Conservation (phyloP, 2,113 vertebrate species). For the Brienomyrus longianalis region DNA sequence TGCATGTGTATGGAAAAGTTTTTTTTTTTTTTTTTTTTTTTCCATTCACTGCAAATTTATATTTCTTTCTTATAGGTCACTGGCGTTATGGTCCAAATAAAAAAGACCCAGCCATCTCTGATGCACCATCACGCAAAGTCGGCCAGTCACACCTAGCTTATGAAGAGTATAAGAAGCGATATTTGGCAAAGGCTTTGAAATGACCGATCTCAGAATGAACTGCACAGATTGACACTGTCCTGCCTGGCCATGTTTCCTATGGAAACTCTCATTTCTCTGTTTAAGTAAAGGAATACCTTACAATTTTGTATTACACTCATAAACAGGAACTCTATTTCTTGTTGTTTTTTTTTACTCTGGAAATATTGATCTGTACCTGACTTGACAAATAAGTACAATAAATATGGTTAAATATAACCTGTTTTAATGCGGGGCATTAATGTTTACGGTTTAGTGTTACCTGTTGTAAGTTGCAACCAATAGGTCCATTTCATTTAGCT, state of each 20-base stretch:
- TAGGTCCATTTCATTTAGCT: neutral
- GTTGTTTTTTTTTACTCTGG: neutral
- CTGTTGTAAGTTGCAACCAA: neutral
- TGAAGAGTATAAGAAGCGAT: slow-evolving; percentile 10
- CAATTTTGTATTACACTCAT: neutral
- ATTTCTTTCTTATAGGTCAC: neutral
- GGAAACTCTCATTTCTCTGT: neutral
- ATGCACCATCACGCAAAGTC: neutral
- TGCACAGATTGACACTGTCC: neutral
- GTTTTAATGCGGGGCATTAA: neutral
- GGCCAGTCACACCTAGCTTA: neutral
- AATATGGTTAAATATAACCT: neutral
- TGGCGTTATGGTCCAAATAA: neutral
- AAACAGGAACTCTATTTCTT: neutral
- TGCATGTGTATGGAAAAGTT: neutral
- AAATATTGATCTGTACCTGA: neutral
- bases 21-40: neutral
- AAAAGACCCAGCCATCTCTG: neutral
- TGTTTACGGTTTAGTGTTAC: neutral
- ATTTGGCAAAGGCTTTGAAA: neutral
- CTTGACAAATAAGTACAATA: neutral
- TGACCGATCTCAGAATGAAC: neutral
- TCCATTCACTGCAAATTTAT: neutral
- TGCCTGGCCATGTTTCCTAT: neutral
- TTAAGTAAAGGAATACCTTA: neutral